Conservation (phyloP, 2,113 vertebrate genomes). For the Gobio gobio region DNA sequence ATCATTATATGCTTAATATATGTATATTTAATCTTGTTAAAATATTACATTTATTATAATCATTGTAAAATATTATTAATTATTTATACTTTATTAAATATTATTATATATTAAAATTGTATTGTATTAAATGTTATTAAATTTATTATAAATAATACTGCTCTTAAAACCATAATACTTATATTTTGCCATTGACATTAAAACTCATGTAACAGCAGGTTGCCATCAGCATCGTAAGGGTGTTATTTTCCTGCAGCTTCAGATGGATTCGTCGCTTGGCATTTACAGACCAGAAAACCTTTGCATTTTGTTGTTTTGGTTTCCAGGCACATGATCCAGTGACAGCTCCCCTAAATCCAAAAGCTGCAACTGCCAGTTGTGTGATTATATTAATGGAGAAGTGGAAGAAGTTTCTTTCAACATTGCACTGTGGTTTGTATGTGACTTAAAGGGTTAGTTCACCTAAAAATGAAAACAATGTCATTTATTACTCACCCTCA, state of each 20-base stretch:
- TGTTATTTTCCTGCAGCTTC: background rate
- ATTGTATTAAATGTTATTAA: background rate
- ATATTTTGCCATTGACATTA: background rate
- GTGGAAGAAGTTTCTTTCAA: background rate
- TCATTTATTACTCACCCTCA: no score
- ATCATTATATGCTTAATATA: no score
- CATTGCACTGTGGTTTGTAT: background rate
- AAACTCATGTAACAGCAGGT: background rate
- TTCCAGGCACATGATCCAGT: background rate
- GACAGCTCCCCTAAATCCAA: background rate
- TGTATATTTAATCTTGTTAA: background rate
- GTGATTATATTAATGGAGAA: background rate
- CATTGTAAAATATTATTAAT: no score
- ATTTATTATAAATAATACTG: background rate
- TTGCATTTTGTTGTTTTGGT: background rate
- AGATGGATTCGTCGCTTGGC: background rate
- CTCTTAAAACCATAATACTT: background rate
- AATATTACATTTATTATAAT: background rate
- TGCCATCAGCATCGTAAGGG: background rate
- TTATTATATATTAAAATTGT: no score
- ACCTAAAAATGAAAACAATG: no score
- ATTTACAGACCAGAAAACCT: slow-evolving; percentile 3
- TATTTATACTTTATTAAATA: no score
- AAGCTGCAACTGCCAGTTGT: background rate
- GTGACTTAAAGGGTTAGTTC: no score